Evolutionary conservation across 2,797 vertebrate genomes (phyloP), one percentile per base, ranked within the genome.

Genomic region (Neostethus bicornis): DNA sequence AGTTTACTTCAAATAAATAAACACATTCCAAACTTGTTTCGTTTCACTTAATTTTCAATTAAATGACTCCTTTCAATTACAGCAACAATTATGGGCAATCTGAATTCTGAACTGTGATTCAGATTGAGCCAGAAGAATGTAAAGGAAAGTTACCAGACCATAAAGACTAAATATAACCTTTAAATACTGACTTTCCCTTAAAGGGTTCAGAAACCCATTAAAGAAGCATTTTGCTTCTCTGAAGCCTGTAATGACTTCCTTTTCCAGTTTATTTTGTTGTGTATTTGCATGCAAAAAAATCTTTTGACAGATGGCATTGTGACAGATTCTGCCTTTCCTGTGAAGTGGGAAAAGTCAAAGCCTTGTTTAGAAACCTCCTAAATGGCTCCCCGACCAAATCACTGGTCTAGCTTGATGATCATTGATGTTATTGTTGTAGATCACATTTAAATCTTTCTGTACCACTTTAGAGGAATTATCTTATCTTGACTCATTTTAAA

Each of bases 101-200:
- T n/a, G n/a, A n/a, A 45, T 60, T 80, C 48, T 49, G 55, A 79
- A 77, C 59, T 73, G 79, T 66, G 65, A 83, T 77, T 69, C 80
- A 81, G 75, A 80, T 73, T 75, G 68, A 75, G 79, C 80, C 70
- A 64, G 61, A 58, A 50, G 51, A 75, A 65, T 77, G 81, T 81
- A 73, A 85, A 90, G 63, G 62, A 71, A n/a, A 84, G 74, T 75
- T 61, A 82, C 73, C 76, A 83, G 87, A 87, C 81, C 79, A 58
- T 73, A 70, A 54, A 78, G 73, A 55, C 66, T 61, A 69, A 85
- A 83, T 83, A 61, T 83, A 85, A 75, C 70, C 78, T 86, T 85
- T 61, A 56, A 85, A 85, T 66, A 47, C 43, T 63, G 31, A 39
- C 48, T 39, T 51, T 66, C 59, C 53, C 68, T 56, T 68, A 29